Evolutionary conservation across 2,888 invertebrate genomes (phyloP).

Genomic region (Sinotaia quadrata): DNA sequence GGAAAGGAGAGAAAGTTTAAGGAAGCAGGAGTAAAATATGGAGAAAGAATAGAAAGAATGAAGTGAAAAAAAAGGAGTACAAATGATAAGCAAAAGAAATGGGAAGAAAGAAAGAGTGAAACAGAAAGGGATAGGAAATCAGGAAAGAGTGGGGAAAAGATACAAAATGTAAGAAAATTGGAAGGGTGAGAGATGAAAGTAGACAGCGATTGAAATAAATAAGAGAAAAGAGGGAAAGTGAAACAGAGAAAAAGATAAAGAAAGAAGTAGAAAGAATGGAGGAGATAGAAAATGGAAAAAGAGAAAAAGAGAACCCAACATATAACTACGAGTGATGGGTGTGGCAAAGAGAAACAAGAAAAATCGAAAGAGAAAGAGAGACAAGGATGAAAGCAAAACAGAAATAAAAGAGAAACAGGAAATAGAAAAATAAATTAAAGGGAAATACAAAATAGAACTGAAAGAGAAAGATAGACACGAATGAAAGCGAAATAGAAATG

Average conservation of each 20-base stretch:
- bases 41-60: not conserved
- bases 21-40: not conserved
- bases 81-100: not conserved
- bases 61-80: not conserved
- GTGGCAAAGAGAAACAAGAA: not conserved
- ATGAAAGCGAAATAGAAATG: not conserved
- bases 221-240: constrained; percentile 1
- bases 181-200: not conserved
- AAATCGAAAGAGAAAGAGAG: not conserved
- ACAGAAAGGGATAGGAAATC: not conserved
- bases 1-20: too few relatives aligned
- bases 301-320: not conserved
- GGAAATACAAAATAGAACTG: not conserved
- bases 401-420: not conserved
- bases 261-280: not conserved
- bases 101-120: not conserved
- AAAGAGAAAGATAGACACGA: not conserved
- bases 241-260: constrained; percentile 6
- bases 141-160: not conserved
- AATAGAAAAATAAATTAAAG: not conserved
- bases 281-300: not conserved
- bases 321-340: too few relatives aligned
- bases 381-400: not conserved
- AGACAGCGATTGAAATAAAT: not conserved
- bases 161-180: not conserved